Base-by-base conservation (phyloP, 2,797 vertebrate species). In the Margarornis squamiger region DNA sequence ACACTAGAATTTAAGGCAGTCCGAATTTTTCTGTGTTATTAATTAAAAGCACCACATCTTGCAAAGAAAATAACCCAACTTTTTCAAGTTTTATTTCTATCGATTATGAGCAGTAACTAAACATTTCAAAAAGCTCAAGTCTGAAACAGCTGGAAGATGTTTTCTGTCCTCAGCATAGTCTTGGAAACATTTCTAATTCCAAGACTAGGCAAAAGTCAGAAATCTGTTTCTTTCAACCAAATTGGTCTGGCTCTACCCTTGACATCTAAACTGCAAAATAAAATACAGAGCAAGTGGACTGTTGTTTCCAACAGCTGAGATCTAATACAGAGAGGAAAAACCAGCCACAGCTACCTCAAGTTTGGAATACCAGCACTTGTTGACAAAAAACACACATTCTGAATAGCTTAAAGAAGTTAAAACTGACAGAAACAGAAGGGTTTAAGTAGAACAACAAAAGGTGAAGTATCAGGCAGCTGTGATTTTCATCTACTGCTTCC, bases 381-480 rank as follows among this genome's bases (percentile, higher is more conserved):
- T 70, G 23, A 85, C 57, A 73, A 82, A 63, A 67, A 9, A 73
- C 32, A 82, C 29, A 58, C 3, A 11, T 61, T 88, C 73, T 75
- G 41, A 86, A 82, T 6, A 80, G 68, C 38, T 90, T 77, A 21
- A 73, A 85, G 59, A 89, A 85, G 81, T 93, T 85, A 80, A 88
- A 93, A 71, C 12, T 15, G 36, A 18, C 2, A 86, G 63, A 74
- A 94, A 55, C 0, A 8, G 67, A 68, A 88, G 38, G 29, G 45
- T 86, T 94, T 90, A 55, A 52, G 61, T 34, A 93, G 65, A 76
- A 67, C 55, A 95, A 85, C 52, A 83, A 61, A 77, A 46, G 46
- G n/a, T 55, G 65, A 74, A 88, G 61, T 14, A 71, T 36, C 59
- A 92, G 65, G 52, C 78, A 94, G 91, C 82, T 83, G 78, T 71